phyloP scores from a whole-genome alignment of 2,797 vertebrate genomes.

The Mormyrops boulengeri region DNA sequence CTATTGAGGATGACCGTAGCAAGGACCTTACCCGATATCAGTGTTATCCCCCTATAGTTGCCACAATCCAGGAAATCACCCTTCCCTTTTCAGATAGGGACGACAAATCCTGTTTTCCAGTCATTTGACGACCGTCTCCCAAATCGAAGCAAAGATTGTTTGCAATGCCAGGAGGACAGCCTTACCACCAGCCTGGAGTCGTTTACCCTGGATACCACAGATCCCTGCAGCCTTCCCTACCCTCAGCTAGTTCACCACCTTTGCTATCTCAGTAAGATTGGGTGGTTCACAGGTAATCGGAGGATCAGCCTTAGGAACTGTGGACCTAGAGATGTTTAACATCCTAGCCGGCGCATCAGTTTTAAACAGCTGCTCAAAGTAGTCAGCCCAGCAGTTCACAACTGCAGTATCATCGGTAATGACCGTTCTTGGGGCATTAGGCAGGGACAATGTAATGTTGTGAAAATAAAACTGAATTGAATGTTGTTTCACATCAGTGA shows the following conservation, averaged over 20 bases:
- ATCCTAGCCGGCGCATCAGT: too few species aligned
- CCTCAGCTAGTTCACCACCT: background rate
- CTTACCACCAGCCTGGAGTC: background rate
- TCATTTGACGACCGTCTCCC: background rate
- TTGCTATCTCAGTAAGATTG: background rate
- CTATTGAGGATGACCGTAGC: too few species aligned
- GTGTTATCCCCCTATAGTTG: too few species aligned
- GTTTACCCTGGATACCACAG: background rate
- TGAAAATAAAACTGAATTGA: background rate
- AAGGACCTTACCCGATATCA: too few species aligned
- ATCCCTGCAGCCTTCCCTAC: background rate
- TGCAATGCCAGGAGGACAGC: background rate
- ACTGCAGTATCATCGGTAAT: too few species aligned
- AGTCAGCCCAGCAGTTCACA: too few species aligned
- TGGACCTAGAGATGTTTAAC: background rate
- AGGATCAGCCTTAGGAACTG: background rate
- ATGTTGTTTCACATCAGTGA: background rate
- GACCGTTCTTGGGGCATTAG: background rate
- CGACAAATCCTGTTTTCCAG: background rate
- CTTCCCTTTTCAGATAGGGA: background rate
- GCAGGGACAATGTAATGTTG: background rate
- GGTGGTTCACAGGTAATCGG: too few species aligned
- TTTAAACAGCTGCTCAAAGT: too few species aligned
- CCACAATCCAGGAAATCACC: background rate
- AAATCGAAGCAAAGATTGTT: background rate